These are phyloP conservation scores for Gasterosteus nipponicus DNA, from an alignment of 2,113 vertebrate genomes.

Conservation along the genomic window DNA sequence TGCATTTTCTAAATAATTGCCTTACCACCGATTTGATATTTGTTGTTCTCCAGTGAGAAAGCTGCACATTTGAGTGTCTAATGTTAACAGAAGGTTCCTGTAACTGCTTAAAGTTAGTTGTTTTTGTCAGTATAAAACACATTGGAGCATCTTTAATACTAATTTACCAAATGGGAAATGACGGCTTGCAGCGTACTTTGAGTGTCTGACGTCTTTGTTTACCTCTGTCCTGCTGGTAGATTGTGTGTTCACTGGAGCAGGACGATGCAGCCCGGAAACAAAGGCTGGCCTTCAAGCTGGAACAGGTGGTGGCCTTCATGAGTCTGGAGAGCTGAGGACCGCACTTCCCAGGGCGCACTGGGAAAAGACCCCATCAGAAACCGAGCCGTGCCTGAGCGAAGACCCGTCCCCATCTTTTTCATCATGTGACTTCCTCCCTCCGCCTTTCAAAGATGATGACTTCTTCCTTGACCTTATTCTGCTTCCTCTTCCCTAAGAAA, in stretches of 20 bases:
- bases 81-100: constrained; percentile 3
- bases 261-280: constrained; percentile 97
- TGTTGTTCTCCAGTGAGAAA: neutral
- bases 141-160: neutral
- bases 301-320: constrained; percentile 99
- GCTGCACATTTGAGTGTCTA: neutral
- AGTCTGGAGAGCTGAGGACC: constrained; percentile 99
- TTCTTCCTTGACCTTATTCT: constrained; percentile 73
- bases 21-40: neutral
- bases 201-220: constrained; percentile 25
- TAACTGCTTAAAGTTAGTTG: neutral
- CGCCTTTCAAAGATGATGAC: constrained; percentile 71
- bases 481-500: constrained; percentile 70
- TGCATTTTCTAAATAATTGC: no score
- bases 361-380: constrained; percentile 92
- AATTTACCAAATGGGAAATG: neutral
- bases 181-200: neutral
- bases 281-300: constrained; percentile 98
- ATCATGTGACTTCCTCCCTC: constrained; percentile 75
- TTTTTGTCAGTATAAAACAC: neutral
- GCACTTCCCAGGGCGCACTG: constrained; percentile 94
- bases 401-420: constrained; percentile 86
- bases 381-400: constrained; percentile 99
- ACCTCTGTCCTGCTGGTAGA: constrained; percentile 78
- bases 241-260: constrained; percentile 92